Conservation (phyloP, 2,888 invertebrate genomes). For the Drosophila demipolita region DNA sequence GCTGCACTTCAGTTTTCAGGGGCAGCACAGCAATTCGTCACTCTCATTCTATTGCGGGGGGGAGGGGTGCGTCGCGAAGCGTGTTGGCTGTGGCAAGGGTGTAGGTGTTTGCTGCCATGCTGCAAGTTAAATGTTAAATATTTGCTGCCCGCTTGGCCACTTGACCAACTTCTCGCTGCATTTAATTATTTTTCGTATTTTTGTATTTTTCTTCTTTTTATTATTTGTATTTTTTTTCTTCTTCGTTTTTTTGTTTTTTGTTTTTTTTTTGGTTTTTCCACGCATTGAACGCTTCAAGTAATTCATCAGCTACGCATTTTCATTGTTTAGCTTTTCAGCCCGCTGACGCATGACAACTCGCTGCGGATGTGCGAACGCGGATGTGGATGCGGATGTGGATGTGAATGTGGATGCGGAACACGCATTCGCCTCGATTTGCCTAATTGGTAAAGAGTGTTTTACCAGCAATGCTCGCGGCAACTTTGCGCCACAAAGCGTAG, state of each 20-base stretch:
- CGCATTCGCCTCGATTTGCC: slow-evolving; percentile 68
- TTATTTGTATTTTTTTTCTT: neutral
- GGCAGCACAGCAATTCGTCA: slow-evolving; percentile 72
- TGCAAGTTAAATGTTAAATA: slow-evolving; percentile 12
- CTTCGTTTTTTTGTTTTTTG: neutral
- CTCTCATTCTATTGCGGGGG: slow-evolving; percentile 11
- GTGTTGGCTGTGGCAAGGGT: neutral
- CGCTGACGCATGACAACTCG: slow-evolving; percentile 73
- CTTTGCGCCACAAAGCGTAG: neutral
- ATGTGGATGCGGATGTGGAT: slow-evolving; percentile 45
- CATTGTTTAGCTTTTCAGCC: slow-evolving; percentile 56
- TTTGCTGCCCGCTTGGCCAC: slow-evolving; percentile 37
- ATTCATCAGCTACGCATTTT: slow-evolving; percentile 76
- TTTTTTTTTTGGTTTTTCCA: slow-evolving; percentile 1
- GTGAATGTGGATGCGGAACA: slow-evolving; percentile 53
- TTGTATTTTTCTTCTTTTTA: neutral
- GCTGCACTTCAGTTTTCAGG: slow-evolving; percentile 67
- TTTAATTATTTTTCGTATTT: neutral
- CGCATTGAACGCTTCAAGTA: slow-evolving; percentile 50
- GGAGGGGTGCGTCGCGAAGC: too few relatives aligned
- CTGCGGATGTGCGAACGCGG: slow-evolving; percentile 22
- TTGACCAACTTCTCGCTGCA: slow-evolving; percentile 56
- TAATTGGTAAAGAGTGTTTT: slow-evolving; percentile 61
- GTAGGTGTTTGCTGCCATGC: slow-evolving; percentile 3
- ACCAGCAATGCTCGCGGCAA: slow-evolving; percentile 6